Conservation (phyloP, 2,797 vertebrate genomes). For the Neosalanx taihuensis region DNA sequence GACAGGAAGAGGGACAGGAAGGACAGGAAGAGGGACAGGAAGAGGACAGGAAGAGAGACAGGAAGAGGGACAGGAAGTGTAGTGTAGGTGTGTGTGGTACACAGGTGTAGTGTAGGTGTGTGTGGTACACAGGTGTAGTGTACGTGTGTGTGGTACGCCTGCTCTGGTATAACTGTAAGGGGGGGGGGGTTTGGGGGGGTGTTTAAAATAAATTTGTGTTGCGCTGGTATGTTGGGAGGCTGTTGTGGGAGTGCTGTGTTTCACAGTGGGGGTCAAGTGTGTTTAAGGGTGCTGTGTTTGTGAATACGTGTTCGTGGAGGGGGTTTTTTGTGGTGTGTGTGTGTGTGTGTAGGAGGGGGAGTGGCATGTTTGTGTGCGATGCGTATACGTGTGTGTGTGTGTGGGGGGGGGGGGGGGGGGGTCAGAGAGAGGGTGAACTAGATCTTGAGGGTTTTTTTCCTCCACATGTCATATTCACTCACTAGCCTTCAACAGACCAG, state of each 20-base stretch:
- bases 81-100: background rate
- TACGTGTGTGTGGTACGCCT: background rate
- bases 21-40: too few species aligned
- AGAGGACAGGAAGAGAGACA: too few species aligned
- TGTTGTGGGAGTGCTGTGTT: constrained; percentile 4
- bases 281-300: background rate
- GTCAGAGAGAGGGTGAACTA: constrained; percentile 7
- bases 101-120: too few species aligned
- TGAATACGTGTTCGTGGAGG: background rate
- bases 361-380: too few species aligned
- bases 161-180: too few species aligned
- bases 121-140: background rate
- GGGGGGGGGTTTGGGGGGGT: constrained; percentile 44
- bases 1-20: too few species aligned
- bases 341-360: too few species aligned
- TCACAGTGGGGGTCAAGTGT: background rate
- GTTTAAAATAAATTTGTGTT: constrained; percentile 81
- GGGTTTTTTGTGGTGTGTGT: background rate
- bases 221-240: constrained; percentile 61
- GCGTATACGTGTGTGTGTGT: constrained; percentile 20
- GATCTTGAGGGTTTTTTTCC: constrained; percentile 63
- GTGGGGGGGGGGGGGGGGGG: background rate
- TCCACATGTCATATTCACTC: constrained; percentile 64
- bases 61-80: background rate
- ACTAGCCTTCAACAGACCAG: constrained; percentile 56